phyloP scores from a whole-genome alignment of 2,113 vertebrate species.

The Platysteira castanea region DNA sequence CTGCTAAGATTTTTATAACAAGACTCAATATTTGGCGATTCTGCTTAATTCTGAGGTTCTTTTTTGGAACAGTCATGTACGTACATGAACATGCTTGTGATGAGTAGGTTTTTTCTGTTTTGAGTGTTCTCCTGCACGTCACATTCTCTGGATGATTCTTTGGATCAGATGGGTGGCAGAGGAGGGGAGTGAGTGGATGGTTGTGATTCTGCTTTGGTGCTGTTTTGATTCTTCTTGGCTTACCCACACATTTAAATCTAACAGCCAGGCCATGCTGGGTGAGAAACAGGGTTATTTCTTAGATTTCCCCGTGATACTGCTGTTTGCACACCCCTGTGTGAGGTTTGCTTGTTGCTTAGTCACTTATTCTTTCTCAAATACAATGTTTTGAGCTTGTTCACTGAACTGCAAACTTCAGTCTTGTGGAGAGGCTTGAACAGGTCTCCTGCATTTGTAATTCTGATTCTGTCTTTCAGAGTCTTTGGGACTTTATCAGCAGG shows the following conservation, averaged over 20 bases:
- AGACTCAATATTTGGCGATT: neutral
- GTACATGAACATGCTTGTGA: neutral
- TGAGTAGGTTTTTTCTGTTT: accelerated
- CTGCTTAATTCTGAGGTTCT: neutral
- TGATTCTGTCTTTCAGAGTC: neutral
- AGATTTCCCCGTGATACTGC: neutral
- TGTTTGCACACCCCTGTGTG: neutral
- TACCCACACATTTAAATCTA: neutral
- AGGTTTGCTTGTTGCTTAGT: neutral
- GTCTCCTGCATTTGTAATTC: neutral
- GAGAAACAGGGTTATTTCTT: neutral
- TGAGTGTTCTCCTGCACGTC: neutral
- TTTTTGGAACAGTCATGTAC: neutral
- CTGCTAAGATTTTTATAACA: neutral
- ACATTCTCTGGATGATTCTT: neutral
- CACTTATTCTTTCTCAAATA: neutral
- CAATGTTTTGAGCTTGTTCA: neutral
- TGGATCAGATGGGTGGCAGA: neutral
- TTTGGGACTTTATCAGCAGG: neutral
- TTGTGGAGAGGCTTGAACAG: neutral
- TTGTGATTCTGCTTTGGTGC: neutral
- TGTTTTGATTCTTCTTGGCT: neutral
- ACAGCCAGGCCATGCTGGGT: neutral
- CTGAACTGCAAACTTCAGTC: neutral
- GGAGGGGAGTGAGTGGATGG: neutral